These are phyloP conservation scores for Drosophila paramelanica DNA, from an alignment of 2,888 invertebrate species.

Conservation along the genomic window DNA sequence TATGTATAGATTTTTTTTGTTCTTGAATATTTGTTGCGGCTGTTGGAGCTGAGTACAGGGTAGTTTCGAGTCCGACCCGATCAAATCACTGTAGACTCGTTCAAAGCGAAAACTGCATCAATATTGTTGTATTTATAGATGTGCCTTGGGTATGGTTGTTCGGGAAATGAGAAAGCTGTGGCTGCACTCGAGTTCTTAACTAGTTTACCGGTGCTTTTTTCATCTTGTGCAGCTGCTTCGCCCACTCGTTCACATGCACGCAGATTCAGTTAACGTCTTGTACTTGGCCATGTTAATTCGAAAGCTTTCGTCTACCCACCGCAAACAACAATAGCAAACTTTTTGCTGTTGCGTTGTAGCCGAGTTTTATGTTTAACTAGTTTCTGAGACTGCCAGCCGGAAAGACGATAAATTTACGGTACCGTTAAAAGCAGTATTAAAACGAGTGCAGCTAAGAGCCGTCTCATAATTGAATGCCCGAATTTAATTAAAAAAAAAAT, in stretches of 20 bases:
- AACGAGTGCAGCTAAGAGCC: slow-evolving; percentile 39
- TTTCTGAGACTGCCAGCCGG: slow-evolving; percentile 14
- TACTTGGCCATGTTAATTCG: slow-evolving; percentile 33
- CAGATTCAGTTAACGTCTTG: slow-evolving; percentile 2
- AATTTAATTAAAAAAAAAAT: slow-evolving; percentile 32
- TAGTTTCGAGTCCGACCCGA: no score
- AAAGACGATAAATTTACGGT: slow-evolving; percentile 12
- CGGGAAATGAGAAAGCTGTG: neutral
- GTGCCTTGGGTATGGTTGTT: neutral
- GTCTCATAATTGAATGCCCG: slow-evolving; percentile 30
- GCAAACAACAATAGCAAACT: slow-evolving; percentile 27
- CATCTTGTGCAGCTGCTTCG: neutral
- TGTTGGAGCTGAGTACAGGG: no score
- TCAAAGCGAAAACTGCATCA: neutral
- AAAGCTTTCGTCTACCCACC: slow-evolving; percentile 33
- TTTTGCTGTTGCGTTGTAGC: slow-evolving; percentile 15
- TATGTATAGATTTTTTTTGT: no score
- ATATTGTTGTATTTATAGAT: neutral
- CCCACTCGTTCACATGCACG: neutral
- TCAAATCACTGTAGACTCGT: neutral
- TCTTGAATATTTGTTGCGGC: no score
- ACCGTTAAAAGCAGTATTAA: neutral
- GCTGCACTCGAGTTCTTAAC: neutral
- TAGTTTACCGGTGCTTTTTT: neutral
- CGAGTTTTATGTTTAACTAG: slow-evolving; percentile 17